Evolutionary conservation across 1,140 invertebrate genomes (phyloP), one percentile per base, ranked within the genome.

Genomic region (Cataglyphis hispanica): DNA sequence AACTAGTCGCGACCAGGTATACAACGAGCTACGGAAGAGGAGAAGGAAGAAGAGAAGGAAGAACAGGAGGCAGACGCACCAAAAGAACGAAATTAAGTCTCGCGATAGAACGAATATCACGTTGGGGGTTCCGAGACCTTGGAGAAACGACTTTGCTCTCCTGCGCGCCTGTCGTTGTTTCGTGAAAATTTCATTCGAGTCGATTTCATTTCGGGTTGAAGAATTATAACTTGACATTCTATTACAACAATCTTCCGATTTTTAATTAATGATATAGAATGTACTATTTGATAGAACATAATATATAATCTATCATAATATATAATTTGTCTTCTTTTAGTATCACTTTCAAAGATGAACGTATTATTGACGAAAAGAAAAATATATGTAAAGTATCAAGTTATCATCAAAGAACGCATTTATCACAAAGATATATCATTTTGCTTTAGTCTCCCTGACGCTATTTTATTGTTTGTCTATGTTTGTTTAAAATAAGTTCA

Each of bases 1-100:
- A 91, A 91, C 90, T 91, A 89, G 90, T 81, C 86, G 72, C 84
- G 66, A 63, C 85, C 91, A 92, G 91, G 92, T 93, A 93, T 86
- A 90, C 87, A 84, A 84, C 81, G 74, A 87, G 70, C 76, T 76
- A 56, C 56, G 37, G 46, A 60, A 64, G 10, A 56, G 58, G 37
- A 58, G 22, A 25, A 46, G 46, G 27, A 53, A 66, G 13, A 53
- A 46, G 37, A 56, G 22, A 19, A 46, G 43, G 34, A 46, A 46
- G 43, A 46, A 11, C 43, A 50, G 61, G 34, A 25, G 53, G n/a
- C 61, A 67, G 87, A 89, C 85, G 78, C 64, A n/a, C 66, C 53
- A 46, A 25, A 72, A 58, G 66, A 19, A 81, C 50, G 63, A 56
- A 46, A 2, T 19, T 10, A 34, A 63, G 53, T 10, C 25, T 25